A percentile compares a stretch with the other conserved stretches of the same genome.
phyloP scores from a whole-genome alignment of 2,797 vertebrate species.

The Pangasius larnaudii region DNA sequence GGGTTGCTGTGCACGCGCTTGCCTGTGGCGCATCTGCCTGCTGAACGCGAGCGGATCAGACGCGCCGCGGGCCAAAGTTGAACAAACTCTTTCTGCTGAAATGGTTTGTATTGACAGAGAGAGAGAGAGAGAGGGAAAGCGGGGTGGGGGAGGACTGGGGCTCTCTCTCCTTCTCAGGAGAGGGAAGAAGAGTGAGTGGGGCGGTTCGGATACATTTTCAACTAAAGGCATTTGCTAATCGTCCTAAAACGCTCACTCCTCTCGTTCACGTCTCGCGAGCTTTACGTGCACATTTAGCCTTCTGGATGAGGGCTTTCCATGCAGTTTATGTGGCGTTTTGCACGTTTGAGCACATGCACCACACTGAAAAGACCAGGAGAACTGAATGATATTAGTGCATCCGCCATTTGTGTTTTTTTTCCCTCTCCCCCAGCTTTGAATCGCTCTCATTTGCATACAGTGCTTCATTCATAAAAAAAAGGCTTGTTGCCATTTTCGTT shows the following conservation, averaged over 20 bases:
- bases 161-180: slow-evolving; percentile 37
- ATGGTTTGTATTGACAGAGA: slow-evolving; percentile 50
- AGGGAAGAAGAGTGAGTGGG: slow-evolving; percentile 34
- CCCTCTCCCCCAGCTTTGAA: slow-evolving; percentile 57
- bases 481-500: background rate
- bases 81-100: slow-evolving; percentile 37
- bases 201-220: slow-evolving; percentile 58
- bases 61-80: background rate
- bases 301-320: background rate
- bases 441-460: slow-evolving; percentile 82
- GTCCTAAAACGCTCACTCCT: background rate
- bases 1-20: background rate
- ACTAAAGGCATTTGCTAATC: slow-evolving; percentile 51
- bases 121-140: background rate
- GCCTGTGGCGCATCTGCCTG: background rate
- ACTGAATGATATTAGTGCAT: slow-evolving; percentile 49
- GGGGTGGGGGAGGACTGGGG: slow-evolving; percentile 38
- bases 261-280: background rate
- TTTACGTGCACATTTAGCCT: background rate
- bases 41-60: background rate
- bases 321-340: background rate
- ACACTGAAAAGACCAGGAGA: background rate
- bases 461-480: slow-evolving; percentile 85
- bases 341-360: background rate
- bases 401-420: slow-evolving; percentile 74